phyloP scores from a whole-genome alignment of 2,113 vertebrate species.

The Myanophis thanlyinensis region DNA sequence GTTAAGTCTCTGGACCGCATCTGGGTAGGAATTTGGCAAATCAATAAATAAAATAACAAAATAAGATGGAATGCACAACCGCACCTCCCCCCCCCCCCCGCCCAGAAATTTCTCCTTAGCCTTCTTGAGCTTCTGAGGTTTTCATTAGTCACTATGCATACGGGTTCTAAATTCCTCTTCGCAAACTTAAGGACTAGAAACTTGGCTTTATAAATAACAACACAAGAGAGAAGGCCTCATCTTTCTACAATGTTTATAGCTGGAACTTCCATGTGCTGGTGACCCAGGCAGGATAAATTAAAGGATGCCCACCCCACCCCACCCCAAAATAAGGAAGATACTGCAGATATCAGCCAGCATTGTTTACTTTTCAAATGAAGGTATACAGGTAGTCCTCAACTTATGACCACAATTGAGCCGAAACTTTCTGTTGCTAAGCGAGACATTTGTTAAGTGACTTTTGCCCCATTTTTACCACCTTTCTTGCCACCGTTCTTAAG shows the following conservation, averaged over 20 bases:
- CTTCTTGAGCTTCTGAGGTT: neutral
- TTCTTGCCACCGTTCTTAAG: no score
- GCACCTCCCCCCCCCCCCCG: neutral
- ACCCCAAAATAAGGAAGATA: neutral
- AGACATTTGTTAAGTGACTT: neutral
- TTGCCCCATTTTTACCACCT: neutral
- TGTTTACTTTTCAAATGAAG: neutral
- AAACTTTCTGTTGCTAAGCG: neutral
- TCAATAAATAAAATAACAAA: neutral
- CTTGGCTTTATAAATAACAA: neutral
- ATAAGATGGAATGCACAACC: neutral
- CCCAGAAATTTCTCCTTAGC: neutral
- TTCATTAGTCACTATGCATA: neutral
- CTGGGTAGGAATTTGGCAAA: neutral
- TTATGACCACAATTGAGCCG: neutral
- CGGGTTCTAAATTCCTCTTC: neutral
- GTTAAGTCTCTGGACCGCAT: neutral
- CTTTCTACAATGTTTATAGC: neutral
- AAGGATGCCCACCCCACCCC: neutral
- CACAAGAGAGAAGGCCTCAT: neutral
- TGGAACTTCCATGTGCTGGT: neutral
- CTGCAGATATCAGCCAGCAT: neutral
- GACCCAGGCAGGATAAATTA: neutral
- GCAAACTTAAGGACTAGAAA: neutral
- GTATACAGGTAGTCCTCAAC: neutral